Evolutionary conservation across 2,797 vertebrate species (phyloP).

Genomic region (Ciconia nigra): DNA sequence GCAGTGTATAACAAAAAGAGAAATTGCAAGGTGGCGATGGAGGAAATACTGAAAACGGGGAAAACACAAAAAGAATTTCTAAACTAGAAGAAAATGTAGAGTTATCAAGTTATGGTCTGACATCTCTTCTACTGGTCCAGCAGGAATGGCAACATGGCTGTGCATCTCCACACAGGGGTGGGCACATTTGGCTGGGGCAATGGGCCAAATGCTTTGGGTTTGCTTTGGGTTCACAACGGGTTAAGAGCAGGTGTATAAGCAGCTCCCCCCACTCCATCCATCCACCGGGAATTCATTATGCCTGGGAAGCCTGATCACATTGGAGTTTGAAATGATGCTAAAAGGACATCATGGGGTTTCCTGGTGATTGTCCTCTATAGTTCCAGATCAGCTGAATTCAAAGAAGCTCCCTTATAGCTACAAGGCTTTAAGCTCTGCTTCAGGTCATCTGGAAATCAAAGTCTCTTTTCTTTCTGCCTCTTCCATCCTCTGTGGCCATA

Average conservation of each 20-base stretch:
- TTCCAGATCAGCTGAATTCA: neutral
- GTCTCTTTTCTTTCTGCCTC: neutral
- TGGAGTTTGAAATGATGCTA: neutral
- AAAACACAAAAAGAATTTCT: neutral
- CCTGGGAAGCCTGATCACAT: neutral
- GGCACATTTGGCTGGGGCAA: neutral
- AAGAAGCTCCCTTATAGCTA: neutral
- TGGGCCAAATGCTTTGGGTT: neutral
- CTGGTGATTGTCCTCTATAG: neutral
- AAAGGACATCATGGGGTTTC: neutral
- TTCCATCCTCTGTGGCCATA: neutral
- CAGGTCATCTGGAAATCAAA: neutral
- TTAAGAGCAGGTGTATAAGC: neutral
- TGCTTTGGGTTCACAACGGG: neutral
- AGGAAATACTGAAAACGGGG: neutral
- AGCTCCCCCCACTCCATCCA: neutral
- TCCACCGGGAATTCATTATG: neutral
- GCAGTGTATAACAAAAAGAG: neutral
- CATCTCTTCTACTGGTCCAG: neutral
- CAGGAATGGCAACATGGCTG: neutral
- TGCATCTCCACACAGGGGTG: neutral
- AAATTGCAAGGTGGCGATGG: neutral
- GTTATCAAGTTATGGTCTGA: neutral
- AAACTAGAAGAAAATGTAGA: neutral
- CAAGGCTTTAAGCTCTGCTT: neutral